Base-by-base conservation (phyloP, 1,140 invertebrate species). In the Hesperophylax magnus region DNA sequence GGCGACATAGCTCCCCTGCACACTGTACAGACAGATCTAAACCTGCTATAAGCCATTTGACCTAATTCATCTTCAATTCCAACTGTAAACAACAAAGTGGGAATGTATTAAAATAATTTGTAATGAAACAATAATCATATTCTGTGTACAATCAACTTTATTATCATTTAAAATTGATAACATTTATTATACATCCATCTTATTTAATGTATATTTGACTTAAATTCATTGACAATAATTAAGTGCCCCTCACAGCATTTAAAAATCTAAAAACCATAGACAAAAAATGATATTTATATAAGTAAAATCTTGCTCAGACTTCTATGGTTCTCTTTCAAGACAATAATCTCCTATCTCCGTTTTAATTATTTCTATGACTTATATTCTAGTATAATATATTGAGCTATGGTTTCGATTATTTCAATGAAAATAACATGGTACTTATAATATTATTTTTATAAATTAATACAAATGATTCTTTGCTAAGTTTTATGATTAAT, bases 261-360 rank as follows among this genome's bases (percentile, higher is more conserved):
- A 71, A 71, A 71, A 71, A 71, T 20, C 31, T 52, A 20, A 52
- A 71, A 71, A 71, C 67, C 67, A 71, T 52, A 71, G 67, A 71
- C 67, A 71, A 52, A 65, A 47, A 71, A 20, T 34, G 27, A 31
- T 71, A 71, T 20, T 71, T 52, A 71, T 47, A 65, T 20, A 53
- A 71, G 39, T 71, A 71, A 71, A 71, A 71, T 71, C 67, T 71
- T 71, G 34, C 20, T 71, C 67, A 71, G 67, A 71, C 67, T 71
- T 71, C 67, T 71, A 71, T 71, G 67, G 67, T 71, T 71, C 67
- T 71, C 67, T 71, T 71, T 71, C 67, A 71, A 71, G 67, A 71
- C 39, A 71, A 71, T 71, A 71, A 71, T 71, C 67, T 47, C 47
- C 67, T 71, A 71, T 71, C 67, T 71, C 34, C 27, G 11, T 65